These are phyloP conservation scores for Petrophora chlorosata DNA, from an alignment of 2,888 invertebrate genomes.

Conservation along the genomic window DNA sequence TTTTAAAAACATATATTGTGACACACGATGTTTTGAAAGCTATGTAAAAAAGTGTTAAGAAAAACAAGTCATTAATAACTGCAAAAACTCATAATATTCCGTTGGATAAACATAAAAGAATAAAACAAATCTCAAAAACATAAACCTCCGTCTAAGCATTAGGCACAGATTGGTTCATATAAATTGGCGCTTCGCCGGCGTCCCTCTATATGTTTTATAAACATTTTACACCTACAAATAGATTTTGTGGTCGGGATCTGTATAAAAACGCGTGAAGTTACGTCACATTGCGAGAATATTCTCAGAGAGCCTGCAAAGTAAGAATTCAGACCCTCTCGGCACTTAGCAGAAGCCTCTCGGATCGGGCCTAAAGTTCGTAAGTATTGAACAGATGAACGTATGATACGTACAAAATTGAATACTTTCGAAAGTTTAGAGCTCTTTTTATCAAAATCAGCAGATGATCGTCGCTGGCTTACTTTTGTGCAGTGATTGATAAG, in stretches of 20 bases:
- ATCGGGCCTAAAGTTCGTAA: constrained; percentile 15
- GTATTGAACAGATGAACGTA: constrained; percentile 17
- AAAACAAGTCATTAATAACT: too few relatives aligned
- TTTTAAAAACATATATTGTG: too few relatives aligned
- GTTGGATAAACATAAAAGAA: too few relatives aligned
- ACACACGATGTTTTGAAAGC: too few relatives aligned
- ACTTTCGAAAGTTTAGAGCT: constrained; percentile 7
- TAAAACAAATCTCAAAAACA: too few relatives aligned
- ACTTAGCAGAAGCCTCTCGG: constrained; percentile 13
- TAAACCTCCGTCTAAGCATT: too few relatives aligned
- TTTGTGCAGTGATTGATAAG: background rate
- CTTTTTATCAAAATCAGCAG: constrained; percentile 1
- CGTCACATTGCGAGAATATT: constrained; percentile 6
- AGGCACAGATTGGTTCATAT: too few relatives aligned
- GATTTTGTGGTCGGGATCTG: too few relatives aligned
- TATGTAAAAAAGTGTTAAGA: too few relatives aligned
- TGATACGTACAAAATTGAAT: constrained; percentile 16
- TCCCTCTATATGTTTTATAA: background rate
- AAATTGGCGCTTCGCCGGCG: too few relatives aligned
- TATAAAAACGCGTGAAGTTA: constrained; percentile 4
- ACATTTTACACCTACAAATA: too few relatives aligned
- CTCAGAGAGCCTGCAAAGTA: constrained; percentile 11
- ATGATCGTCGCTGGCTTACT: background rate
- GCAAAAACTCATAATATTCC: too few relatives aligned
- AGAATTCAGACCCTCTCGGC: constrained; percentile 12